These are phyloP conservation scores for Engystomops pustulosus DNA, from an alignment of 2,113 vertebrate genomes.

Conservation along the genomic window DNA sequence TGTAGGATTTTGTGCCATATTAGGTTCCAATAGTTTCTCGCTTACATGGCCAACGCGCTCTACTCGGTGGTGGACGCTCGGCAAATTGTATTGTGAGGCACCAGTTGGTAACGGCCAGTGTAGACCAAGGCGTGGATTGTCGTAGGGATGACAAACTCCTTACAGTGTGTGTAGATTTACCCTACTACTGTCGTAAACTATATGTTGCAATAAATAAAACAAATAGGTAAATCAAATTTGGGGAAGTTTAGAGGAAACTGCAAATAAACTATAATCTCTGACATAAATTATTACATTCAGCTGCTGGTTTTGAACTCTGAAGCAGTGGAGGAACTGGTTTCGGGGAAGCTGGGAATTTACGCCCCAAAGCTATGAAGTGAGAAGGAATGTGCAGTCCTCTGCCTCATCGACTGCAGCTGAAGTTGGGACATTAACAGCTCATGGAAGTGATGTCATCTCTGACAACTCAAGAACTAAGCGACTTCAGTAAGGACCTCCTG, in stretches of 20 bases:
- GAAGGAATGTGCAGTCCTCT: background rate
- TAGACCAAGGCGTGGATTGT: too few relatives aligned
- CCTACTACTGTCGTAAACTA: too few relatives aligned
- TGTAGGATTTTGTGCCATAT: too few relatives aligned
- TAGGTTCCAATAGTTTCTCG: too few relatives aligned
- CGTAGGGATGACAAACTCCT: too few relatives aligned
- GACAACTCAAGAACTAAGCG: background rate
- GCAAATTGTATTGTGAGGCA: too few relatives aligned
- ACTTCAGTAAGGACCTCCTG: background rate
- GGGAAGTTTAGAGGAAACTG: background rate
- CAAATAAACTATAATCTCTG: background rate
- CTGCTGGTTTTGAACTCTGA: background rate
- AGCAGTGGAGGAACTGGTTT: slow-evolving; percentile 21
- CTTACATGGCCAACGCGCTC: too few relatives aligned
- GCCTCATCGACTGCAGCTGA: background rate
- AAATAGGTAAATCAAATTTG: background rate
- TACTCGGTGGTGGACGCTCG: too few relatives aligned
- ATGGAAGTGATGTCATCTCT: background rate
- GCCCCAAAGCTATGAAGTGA: background rate
- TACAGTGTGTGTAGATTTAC: too few relatives aligned
- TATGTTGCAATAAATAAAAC: background rate
- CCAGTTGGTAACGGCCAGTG: too few relatives aligned
- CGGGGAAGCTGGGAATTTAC: background rate
- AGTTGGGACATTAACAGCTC: background rate
- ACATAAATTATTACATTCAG: background rate